Conservation (phyloP, 2,797 vertebrate genomes). For the Pitangus sulphuratus region DNA sequence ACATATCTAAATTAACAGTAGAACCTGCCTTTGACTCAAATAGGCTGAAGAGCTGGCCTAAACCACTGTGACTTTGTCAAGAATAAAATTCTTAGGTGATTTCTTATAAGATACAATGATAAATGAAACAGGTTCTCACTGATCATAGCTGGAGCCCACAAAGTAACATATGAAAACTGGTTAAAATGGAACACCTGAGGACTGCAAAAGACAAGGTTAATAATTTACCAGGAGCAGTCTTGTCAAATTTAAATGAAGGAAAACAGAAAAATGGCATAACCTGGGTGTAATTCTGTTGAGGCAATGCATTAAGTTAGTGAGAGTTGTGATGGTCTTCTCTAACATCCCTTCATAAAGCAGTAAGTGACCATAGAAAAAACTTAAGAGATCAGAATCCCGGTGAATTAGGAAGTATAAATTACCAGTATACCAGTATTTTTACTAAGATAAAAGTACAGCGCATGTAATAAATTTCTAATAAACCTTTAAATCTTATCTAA, state of each 20-base stretch:
- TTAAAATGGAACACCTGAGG: background rate
- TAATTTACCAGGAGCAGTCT: conserved; percentile 22
- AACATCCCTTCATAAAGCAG: background rate
- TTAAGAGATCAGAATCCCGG: background rate
- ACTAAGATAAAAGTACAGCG: background rate
- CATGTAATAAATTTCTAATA: background rate
- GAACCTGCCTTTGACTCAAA: background rate
- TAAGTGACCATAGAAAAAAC: background rate
- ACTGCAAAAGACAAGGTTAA: conserved; percentile 20
- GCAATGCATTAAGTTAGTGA: background rate
- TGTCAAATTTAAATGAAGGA: conserved; percentile 34
- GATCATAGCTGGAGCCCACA: conserved; percentile 36
- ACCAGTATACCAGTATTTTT: background rate
- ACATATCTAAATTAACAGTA: background rate
- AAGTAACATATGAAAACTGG: conserved; percentile 37
- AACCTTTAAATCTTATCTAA: background rate
- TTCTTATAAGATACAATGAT: conserved; percentile 1
- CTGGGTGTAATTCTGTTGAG: background rate
- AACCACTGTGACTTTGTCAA: background rate
- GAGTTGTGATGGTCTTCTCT: background rate
- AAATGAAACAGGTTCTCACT: conserved; percentile 29
- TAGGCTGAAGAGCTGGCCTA: background rate
- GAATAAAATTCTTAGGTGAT: conserved; percentile 23
- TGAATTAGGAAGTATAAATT: background rate
- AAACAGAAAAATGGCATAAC: conserved; percentile 12